Conservation (phyloP, 2,888 invertebrate genomes). For the Ophion ventricosus region DNA sequence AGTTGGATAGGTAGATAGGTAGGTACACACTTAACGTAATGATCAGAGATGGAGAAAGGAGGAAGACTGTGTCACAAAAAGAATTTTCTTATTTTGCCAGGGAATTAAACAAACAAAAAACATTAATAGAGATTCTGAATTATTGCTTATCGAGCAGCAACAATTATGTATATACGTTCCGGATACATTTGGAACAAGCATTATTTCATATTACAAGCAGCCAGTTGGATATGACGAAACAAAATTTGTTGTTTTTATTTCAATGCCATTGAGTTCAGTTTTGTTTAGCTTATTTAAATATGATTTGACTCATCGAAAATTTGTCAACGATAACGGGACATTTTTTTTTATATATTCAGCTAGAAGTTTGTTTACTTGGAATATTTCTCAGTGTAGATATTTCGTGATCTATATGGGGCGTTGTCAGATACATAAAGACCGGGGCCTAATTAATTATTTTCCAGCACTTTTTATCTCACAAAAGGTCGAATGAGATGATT, state of each 20-base stretch:
- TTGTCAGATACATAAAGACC: background rate
- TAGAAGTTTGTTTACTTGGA: background rate
- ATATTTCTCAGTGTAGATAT: background rate
- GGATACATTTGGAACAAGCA: background rate
- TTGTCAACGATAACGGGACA: background rate
- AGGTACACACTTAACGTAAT: conserved; percentile 66
- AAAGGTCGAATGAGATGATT: background rate
- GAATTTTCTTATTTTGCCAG: conserved; percentile 22
- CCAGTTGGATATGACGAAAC: background rate
- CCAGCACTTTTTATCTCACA: conserved; percentile 21
- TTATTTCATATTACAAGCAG: background rate
- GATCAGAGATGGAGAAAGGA: conserved; percentile 57
- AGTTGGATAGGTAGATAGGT: conserved; percentile 71
- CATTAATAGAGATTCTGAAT: background rate
- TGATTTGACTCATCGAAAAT: too few relatives aligned
- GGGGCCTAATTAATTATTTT: conserved; percentile 25
- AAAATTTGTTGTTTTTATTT: background rate
- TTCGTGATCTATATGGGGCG: conserved; percentile 9
- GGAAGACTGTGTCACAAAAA: conserved; percentile 59
- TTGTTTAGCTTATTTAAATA: too few relatives aligned
- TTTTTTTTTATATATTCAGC: background rate
- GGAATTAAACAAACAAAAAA: background rate
- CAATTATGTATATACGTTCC: background rate
- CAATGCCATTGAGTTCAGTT: background rate
- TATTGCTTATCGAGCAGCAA: background rate